Percentiles rank a stretch among this genome's conserved stretches.
These are phyloP conservation scores for Poecilobothrus nobilitatus DNA, from an alignment of 2,888 invertebrate species.

Conservation along the genomic window DNA sequence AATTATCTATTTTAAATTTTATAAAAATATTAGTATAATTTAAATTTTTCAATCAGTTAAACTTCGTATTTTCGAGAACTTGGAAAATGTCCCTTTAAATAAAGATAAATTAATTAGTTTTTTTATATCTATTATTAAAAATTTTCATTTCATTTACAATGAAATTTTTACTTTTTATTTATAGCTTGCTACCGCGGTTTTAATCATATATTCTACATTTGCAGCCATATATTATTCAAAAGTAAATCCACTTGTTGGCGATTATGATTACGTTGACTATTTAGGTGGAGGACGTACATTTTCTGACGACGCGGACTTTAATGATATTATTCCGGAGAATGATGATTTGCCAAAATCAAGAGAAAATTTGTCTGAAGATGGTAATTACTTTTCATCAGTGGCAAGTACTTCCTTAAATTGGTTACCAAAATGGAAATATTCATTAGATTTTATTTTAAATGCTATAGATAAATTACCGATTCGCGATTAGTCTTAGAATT, in stretches of 20 bases:
- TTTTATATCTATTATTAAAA: too few relatives aligned
- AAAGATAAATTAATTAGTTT: too few relatives aligned
- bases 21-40: too few relatives aligned
- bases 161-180: slow-evolving; percentile 12
- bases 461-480: slow-evolving; percentile 39
- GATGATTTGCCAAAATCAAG: neutral
- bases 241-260: slow-evolving; percentile 72
- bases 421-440: slow-evolving; percentile 37
- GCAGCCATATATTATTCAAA: slow-evolving; percentile 83
- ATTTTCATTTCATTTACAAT: too few relatives aligned
- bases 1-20: too few relatives aligned
- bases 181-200: slow-evolving; percentile 69
- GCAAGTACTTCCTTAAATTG: slow-evolving; percentile 24
- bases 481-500: neutral
- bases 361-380: neutral
- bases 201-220: slow-evolving; percentile 74
- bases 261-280: slow-evolving; percentile 68
- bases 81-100: neutral
- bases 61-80: too few relatives aligned
- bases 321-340: slow-evolving; percentile 26
- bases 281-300: slow-evolving; percentile 57
- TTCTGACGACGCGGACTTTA: slow-evolving; percentile 44
- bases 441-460: slow-evolving; percentile 40
- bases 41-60: too few relatives aligned
- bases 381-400: neutral